Conservation (phyloP, 1,140 invertebrate species). For the Trissolcus basalis region DNA sequence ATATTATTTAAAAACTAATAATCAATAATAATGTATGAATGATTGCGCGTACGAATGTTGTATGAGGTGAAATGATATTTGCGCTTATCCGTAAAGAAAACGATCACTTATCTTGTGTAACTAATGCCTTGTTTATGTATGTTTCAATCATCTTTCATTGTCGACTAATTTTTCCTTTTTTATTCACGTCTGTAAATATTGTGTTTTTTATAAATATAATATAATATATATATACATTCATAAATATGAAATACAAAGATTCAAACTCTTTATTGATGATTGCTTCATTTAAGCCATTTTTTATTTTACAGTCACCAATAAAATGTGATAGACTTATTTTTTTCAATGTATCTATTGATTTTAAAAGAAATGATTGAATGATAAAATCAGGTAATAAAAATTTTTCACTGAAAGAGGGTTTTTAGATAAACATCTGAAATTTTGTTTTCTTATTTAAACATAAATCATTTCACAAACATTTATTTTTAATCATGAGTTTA, state of each 20-base stretch:
- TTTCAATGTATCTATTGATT: too few relatives aligned
- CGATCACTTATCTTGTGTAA: conserved; percentile 58
- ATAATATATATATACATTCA: too few relatives aligned
- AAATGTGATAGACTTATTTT: too few relatives aligned
- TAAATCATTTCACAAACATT: conserved; percentile 48
- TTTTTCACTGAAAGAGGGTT: conserved; percentile 11
- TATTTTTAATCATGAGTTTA: conserved; percentile 33
- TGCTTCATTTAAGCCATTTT: too few relatives aligned
- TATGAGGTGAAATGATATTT: conserved; percentile 48
- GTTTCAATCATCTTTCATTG: conserved; percentile 59
- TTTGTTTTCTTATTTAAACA: conserved; percentile 53
- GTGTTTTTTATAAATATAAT: conserved; percentile 74
- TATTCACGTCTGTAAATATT: conserved; percentile 75
- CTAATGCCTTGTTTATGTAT: conserved; percentile 48
- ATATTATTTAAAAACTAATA: conserved; percentile 20
- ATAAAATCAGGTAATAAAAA: too few relatives aligned
- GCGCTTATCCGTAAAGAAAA: conserved; percentile 67
- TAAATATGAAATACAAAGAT: too few relatives aligned
- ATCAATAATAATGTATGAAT: conserved; percentile 21
- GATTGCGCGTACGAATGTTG: conserved; percentile 31
- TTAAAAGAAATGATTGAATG: too few relatives aligned
- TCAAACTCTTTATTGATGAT: too few relatives aligned
- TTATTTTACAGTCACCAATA: too few relatives aligned
- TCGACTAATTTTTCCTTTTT: conserved; percentile 69
- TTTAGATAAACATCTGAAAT: conserved; percentile 37